Base-by-base conservation (phyloP, 35 echinoderm and acorn worm genomes). In the Ophioderma brevispina region DNA sequence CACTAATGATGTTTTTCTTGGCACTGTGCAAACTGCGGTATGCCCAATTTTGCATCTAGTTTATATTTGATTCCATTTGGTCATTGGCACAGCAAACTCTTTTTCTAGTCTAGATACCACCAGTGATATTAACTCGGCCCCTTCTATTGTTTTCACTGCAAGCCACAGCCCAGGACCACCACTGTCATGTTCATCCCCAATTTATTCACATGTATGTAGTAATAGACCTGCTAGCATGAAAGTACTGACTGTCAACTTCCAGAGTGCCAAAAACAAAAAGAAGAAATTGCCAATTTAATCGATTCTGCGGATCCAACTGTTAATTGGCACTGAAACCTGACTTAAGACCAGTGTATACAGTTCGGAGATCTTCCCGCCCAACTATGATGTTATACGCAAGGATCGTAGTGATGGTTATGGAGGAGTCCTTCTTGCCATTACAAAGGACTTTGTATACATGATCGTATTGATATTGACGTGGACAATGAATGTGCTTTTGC, bases 281-380 rank as follows among this genome's bases (percentile, higher is more conserved):
- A 79, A 41, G 82, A 91, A 76, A 35, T 85, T 21, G 82, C 39
- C 10, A 84, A 85, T 78, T 76, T 92, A 19, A 92, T 87, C 36
- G 35, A 86, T 37, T 75, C 91, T 56, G 32, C 91, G n/a, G 80
- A 88, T 38, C 86, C 92, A 28, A 64, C 42, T 32, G 84, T 84
- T 23, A 88, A 76, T 88, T 31, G 91, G 85, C 34, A 82, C 78
- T 6, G 91, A 93, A 88, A 88, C 91, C n/a, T 93, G 91, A 85
- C 55, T 93, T 23, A 93, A 93, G 35, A 88, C 63, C 52, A 55
- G 41, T 25, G 82, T 93, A 8, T 59, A 75, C 32, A 76, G 33
- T 32, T 41, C 56, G 19, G 91, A 93, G 39, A 75, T 94, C 28
- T 84, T 94, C 39, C 81, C 87, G 19, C 23, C 49, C 28, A 77